A percentile compares a stretch with the other conserved stretches of the same genome.
phyloP scores from a whole-genome alignment of 2,113 vertebrate species.

The Hassar affinis region DNA sequence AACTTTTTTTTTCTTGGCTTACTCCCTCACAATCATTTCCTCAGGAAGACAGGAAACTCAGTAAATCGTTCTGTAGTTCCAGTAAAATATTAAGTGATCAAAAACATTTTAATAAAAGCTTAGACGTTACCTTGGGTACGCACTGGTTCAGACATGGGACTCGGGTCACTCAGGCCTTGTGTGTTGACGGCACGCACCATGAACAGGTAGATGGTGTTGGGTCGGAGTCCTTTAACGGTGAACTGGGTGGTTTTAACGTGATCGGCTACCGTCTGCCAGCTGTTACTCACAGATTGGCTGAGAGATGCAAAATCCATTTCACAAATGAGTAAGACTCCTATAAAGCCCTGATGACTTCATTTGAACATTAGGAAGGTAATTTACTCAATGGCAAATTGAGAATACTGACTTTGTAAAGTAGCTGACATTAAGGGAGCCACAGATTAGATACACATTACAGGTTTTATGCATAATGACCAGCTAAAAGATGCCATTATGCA shows the following conservation, averaged over 20 bases:
- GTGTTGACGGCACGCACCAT: slow-evolving; percentile 94
- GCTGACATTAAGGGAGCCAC: slow-evolving; percentile 14
- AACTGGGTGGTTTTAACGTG: slow-evolving; percentile 89
- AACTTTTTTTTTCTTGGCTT: neutral
- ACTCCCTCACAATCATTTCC: neutral
- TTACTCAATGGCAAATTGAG: neutral
- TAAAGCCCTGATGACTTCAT: slow-evolving; percentile 28
- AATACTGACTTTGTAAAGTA: slow-evolving; percentile 9
- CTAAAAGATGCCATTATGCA: neutral
- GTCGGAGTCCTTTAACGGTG: slow-evolving; percentile 87
- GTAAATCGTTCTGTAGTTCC: neutral
- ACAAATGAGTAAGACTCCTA: slow-evolving; percentile 15
- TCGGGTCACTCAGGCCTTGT: slow-evolving; percentile 96
- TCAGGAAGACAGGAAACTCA: too few relatives aligned
- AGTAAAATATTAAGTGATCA: neutral
- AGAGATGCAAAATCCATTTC: neutral
- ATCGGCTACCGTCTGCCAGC: slow-evolving; percentile 97
- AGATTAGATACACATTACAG: slow-evolving; percentile 6
- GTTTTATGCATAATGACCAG: neutral
- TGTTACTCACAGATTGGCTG: slow-evolving; percentile 98
- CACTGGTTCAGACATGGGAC: slow-evolving; percentile 94
- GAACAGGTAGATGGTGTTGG: slow-evolving; percentile 98
- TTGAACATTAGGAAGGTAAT: slow-evolving; percentile 18
- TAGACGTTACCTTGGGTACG: slow-evolving; percentile 88
- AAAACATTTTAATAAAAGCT: too few relatives aligned